Conservation (phyloP, 2,888 invertebrate species). For the Silvanus unidentatus region DNA sequence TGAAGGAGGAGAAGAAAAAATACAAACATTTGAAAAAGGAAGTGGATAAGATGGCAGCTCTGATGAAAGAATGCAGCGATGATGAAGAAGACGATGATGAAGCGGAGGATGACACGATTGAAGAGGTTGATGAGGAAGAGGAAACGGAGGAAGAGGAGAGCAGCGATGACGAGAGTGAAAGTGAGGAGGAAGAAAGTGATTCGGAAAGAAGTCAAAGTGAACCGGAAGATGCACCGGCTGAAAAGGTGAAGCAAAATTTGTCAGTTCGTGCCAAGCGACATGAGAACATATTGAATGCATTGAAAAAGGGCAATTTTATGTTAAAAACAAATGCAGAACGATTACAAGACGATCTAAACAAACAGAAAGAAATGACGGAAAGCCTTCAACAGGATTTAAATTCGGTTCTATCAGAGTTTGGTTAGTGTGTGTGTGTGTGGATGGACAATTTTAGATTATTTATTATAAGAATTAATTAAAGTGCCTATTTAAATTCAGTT, state of each 20-base stretch:
- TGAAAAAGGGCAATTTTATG: slow-evolving; percentile 84
- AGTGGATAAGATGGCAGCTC: slow-evolving; percentile 84
- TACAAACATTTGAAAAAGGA: slow-evolving; percentile 79
- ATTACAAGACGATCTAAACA: slow-evolving; percentile 77
- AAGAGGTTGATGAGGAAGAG: slow-evolving; percentile 50
- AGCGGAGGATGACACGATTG: slow-evolving; percentile 56
- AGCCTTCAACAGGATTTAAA: slow-evolving; percentile 77
- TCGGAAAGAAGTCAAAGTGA: slow-evolving; percentile 54
- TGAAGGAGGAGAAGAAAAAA: slow-evolving; percentile 76
- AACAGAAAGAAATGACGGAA: slow-evolving; percentile 73
- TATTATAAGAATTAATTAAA: too few species aligned
- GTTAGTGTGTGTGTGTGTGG: slow-evolving; percentile 48
- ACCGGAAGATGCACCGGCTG: slow-evolving; percentile 59
- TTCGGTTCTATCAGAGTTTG: slow-evolving; percentile 78
- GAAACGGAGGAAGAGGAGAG: slow-evolving; percentile 54
- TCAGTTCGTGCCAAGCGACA: slow-evolving; percentile 64
- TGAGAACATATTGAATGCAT: slow-evolving; percentile 69
- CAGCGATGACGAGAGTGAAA: slow-evolving; percentile 62
- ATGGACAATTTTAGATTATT: too few species aligned
- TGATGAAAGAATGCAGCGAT: slow-evolving; percentile 75
- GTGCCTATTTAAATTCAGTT: too few species aligned
- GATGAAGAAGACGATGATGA: slow-evolving; percentile 60
- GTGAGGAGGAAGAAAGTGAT: slow-evolving; percentile 58
- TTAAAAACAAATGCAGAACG: slow-evolving; percentile 83
- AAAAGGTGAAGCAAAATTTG: slow-evolving; percentile 62